These are phyloP conservation scores for Pseudochaenichthys georgianus DNA, from an alignment of 2,797 vertebrate genomes.

Conservation along the genomic window DNA sequence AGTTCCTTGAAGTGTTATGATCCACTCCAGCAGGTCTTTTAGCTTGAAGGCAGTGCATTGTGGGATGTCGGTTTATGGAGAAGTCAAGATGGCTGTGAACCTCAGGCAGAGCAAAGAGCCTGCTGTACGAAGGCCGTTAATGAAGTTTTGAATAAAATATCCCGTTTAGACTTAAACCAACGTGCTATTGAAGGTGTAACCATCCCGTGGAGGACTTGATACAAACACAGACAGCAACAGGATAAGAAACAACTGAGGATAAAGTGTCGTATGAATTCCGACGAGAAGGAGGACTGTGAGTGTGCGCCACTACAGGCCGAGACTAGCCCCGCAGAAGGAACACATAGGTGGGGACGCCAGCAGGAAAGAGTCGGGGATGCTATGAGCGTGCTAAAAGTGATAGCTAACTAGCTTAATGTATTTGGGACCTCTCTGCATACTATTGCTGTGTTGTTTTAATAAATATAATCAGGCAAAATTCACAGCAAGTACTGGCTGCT, in stretches of 20 bases:
- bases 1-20: constrained; percentile 18
- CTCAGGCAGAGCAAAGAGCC: constrained; percentile 70
- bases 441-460: constrained; percentile 1
- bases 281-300: constrained; percentile 87
- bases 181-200: constrained; percentile 21
- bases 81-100: constrained; percentile 85
- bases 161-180: not conserved
- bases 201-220: constrained; percentile 50
- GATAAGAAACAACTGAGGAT: constrained; percentile 72
- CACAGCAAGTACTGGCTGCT: not conserved
- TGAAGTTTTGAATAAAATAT: constrained; percentile 64
- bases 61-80: constrained; percentile 73
- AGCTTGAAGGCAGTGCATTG: constrained; percentile 71
- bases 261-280: constrained; percentile 88
- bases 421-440: constrained; percentile 10
- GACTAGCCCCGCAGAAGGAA: constrained; percentile 76
- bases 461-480: not conserved
- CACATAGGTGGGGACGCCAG: constrained; percentile 74
- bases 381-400: constrained; percentile 4
- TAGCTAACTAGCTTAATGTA: constrained; percentile 35
- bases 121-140: constrained; percentile 76
- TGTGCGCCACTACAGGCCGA: constrained; percentile 88
- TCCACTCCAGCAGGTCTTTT: constrained; percentile 47
- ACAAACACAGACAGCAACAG: constrained; percentile 60
- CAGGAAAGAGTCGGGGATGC: constrained; percentile 58